Evolutionary conservation across 2,888 invertebrate genomes (phyloP), one percentile per base, ranked within the genome.

Genomic region (Drosophila tanythrix): DNA sequence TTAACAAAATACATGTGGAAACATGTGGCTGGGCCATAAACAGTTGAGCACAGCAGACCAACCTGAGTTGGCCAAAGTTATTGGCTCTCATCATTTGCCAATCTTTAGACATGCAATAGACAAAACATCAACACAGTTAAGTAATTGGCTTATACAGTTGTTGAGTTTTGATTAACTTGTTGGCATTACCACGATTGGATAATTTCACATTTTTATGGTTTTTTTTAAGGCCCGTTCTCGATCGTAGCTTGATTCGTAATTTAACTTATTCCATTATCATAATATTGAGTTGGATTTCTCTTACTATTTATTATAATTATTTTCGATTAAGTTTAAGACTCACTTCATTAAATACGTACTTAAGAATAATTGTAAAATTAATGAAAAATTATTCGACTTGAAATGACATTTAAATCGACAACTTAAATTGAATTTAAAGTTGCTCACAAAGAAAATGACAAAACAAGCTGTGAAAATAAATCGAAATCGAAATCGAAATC

Each of bases 1-100:
- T 79, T 79, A 79, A 64, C 76, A 80, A 80, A 63, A 57, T 65
- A 67, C 68, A 62, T 46, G 70, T 8, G 29, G 53, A 61, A 64
- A 75, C 64, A 75, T 71, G 71, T 71, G 71, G 71, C 71, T 43
- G 55, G 43, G 40, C 67, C 73, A 73, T 59, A 67, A 68, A 56
- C 70, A 27, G 55, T 57, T 56, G 52, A 48, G 50, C 71, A 57
- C 61, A 46, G 56, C 21, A 11, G 43, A 13, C 43, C 43, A 35
- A 53, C 68, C 21, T 27, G 66, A 71, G 56, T 48, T 48, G 43
- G 50, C 70, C 55, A 25, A 56, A 40, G 27, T 74, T 70, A 78
- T 73, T 63, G 70, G 50, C 71, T 62, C 76, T 61, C 76, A 64
- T 64, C 67, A 56, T 51, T 72, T 52, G 64, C 36, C 79, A 79